A percentile compares a stretch with the other conserved stretches of the same genome.
These are phyloP conservation scores for Acropora yongei DNA, from an alignment of 64 coral and sea anemone species.

Conservation along the genomic window DNA sequence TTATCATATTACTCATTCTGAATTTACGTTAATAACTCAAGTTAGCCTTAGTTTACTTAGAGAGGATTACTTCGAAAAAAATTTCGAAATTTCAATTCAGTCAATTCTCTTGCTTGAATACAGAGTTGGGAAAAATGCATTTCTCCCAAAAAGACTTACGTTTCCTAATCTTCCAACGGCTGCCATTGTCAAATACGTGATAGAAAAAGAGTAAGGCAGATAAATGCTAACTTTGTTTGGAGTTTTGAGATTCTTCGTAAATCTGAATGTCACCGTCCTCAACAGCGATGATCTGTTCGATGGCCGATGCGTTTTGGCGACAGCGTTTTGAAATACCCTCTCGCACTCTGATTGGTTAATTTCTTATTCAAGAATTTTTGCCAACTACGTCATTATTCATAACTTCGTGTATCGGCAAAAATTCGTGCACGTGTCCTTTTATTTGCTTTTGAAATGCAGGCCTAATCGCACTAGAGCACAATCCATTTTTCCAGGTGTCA, in stretches of 20 bases:
- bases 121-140: background rate
- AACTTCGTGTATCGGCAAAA: background rate
- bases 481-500: no score
- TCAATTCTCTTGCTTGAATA: background rate
- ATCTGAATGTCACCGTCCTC: background rate
- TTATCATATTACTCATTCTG: background rate
- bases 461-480: no score
- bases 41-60: background rate
- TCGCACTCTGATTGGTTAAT: slow-evolving; percentile 84
- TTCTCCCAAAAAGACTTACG: background rate
- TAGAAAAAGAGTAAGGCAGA: no score
- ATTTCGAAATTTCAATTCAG: background rate
- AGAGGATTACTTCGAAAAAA: background rate
- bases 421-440: no score
- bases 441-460: no score
- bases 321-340: slow-evolving; percentile 90
- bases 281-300: slow-evolving; percentile 36
- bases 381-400: slow-evolving; percentile 2
- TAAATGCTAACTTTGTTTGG: no score
- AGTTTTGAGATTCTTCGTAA: no score
- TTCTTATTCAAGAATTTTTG: slow-evolving; percentile 19
- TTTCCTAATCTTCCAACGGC: slow-evolving; percentile 48
- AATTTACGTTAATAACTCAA: no score
- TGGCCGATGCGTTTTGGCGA: slow-evolving; percentile 41
- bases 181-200: background rate